These are phyloP conservation scores for Leucoptera coffeella DNA, from an alignment of 2,888 invertebrate genomes.

Conservation along the genomic window DNA sequence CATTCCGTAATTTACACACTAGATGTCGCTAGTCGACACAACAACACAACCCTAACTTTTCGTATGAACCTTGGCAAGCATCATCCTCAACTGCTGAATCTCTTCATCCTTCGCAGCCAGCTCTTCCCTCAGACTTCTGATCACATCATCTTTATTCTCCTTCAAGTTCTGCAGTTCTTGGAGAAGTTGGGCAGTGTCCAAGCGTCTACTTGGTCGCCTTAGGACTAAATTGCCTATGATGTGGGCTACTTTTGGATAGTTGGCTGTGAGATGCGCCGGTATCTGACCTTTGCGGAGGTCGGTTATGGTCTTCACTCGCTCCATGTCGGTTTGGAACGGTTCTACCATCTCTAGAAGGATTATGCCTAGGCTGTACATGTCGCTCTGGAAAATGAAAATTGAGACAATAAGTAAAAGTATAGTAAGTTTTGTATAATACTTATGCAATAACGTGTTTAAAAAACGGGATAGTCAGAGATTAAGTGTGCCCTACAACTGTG, in stretches of 20 bases:
- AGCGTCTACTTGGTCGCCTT: constrained; percentile 44
- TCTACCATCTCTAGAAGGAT: constrained; percentile 70
- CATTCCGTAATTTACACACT: too few relatives aligned
- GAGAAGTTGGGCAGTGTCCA: constrained; percentile 53
- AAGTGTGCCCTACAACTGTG: too few relatives aligned
- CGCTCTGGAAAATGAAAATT: constrained; percentile 56
- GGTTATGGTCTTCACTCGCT: constrained; percentile 59
- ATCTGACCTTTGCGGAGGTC: constrained; percentile 57
- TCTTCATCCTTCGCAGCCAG: constrained; percentile 52
- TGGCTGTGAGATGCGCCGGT: constrained; percentile 47
- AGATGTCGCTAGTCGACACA: too few relatives aligned
- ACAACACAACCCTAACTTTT: too few relatives aligned
- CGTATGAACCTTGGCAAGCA: constrained; percentile 27
- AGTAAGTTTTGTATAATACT: too few relatives aligned
- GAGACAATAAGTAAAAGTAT: too few relatives aligned
- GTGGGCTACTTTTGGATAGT: constrained; percentile 55
- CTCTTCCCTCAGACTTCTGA: constrained; percentile 36
- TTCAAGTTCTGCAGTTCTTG: constrained; percentile 39
- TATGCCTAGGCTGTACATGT: constrained; percentile 78
- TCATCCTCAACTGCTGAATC: constrained; percentile 46
- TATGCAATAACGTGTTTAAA: too few relatives aligned
- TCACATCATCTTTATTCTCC: constrained; percentile 45
- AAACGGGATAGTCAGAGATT: too few relatives aligned
- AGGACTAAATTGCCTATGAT: constrained; percentile 55
- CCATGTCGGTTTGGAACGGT: constrained; percentile 72